Percentiles rank a stretch among this genome's conserved stretches.
Conservation (phyloP, 1,140 invertebrate genomes). For the Leucophenga varia region DNA sequence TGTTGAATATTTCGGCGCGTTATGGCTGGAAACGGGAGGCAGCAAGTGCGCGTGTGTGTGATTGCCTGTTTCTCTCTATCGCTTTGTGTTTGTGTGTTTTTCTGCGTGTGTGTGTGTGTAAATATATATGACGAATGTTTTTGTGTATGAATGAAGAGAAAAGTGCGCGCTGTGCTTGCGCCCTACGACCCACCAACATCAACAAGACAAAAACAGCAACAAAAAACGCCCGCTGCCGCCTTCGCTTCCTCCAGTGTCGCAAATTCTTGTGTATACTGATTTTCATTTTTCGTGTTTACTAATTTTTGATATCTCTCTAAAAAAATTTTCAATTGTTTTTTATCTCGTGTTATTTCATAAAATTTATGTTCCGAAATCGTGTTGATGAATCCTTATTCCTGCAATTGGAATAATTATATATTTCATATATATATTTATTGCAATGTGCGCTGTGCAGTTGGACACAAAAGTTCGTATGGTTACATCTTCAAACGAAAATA, state of each 20-base stretch:
- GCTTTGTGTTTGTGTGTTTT: slow-evolving; percentile 3
- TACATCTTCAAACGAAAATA: slow-evolving; percentile 51
- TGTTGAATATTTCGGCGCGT: no score
- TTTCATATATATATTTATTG: slow-evolving; percentile 26
- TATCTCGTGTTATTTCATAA: slow-evolving; percentile 15
- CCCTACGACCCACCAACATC: slow-evolving; percentile 36
- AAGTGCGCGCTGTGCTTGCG: slow-evolving; percentile 44
- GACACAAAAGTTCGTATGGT: slow-evolving; percentile 55
- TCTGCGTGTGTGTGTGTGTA: slow-evolving; percentile 1
- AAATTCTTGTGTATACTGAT: slow-evolving; percentile 54
- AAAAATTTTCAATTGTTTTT: slow-evolving; percentile 47
- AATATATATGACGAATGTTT: slow-evolving; percentile 21
- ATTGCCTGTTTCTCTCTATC: slow-evolving; percentile 1
- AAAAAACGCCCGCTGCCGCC: slow-evolving; percentile 21
- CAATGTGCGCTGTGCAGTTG: slow-evolving; percentile 50
- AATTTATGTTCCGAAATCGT: slow-evolving; percentile 10
- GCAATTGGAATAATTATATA: slow-evolving; percentile 16
- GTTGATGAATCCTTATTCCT: slow-evolving; percentile 9
- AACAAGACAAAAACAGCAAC: slow-evolving; percentile 18
- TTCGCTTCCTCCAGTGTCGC: slow-evolving; percentile 26
- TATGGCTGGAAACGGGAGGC: no score
- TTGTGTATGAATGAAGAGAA: slow-evolving; percentile 15
- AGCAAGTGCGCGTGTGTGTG: slow-evolving; percentile 18
- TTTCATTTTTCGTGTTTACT: slow-evolving; percentile 54
- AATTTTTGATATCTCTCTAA: no score